Conservation (phyloP, 2,888 invertebrate genomes). For the Drosophila lacicola region DNA sequence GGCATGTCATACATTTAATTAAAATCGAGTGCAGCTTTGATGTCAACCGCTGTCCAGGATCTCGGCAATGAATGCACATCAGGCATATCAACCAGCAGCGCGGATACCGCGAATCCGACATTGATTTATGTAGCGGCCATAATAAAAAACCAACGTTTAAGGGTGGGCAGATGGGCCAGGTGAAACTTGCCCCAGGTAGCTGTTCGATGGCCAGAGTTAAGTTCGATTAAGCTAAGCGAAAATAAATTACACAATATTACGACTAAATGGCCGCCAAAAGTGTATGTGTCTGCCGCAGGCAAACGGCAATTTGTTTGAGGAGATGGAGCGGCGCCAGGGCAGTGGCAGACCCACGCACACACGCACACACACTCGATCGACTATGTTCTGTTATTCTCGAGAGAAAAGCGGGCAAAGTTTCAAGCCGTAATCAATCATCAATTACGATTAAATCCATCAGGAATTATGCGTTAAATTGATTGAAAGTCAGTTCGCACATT, state of each 20-base stretch:
- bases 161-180: background rate
- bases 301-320: constrained; percentile 34
- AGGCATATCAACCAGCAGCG: constrained; percentile 30
- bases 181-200: constrained; percentile 40
- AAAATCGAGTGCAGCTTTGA: constrained; percentile 73
- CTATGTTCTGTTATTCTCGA: constrained; percentile 6
- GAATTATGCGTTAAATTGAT: constrained; percentile 84
- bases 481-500: constrained; percentile 79
- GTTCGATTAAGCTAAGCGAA: constrained; percentile 75
- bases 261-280: constrained; percentile 66
- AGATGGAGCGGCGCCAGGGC: background rate
- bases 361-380: background rate
- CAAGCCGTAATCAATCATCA: constrained; percentile 83
- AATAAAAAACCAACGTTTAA: constrained; percentile 53
- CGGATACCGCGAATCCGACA: constrained; percentile 47
- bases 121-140: constrained; percentile 65
- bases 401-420: constrained; percentile 42
- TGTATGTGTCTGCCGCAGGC: constrained; percentile 33
- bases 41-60: constrained; percentile 44
- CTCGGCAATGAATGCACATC: constrained; percentile 36
- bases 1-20: constrained; percentile 69
- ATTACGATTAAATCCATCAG: constrained; percentile 83
- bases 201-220: constrained; percentile 33
- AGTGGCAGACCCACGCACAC: background rate
- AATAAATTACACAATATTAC: constrained; percentile 82